These are phyloP conservation scores for Molossus alvarezi DNA, from an alignment of 2,797 vertebrate genomes.

Conservation along the genomic window DNA sequence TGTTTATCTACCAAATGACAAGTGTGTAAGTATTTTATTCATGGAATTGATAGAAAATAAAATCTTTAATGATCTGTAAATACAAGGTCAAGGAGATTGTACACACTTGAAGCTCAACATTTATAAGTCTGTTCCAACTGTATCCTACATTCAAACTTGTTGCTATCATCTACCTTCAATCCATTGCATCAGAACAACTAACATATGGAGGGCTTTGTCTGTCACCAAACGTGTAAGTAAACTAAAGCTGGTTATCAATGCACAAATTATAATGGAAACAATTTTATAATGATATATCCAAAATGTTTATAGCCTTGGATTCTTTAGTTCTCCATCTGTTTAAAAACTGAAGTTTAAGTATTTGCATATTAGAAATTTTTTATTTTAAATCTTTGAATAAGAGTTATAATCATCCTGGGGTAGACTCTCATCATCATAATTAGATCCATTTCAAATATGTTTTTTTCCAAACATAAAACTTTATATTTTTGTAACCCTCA, in stretches of 20 bases:
- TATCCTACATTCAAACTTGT: not conserved
- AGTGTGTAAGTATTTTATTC: not conserved
- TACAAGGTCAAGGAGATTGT: not conserved
- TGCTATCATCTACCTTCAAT: not conserved
- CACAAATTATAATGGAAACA: not conserved
- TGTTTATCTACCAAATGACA: not conserved
- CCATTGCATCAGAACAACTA: not conserved
- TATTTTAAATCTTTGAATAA: constrained; percentile 33
- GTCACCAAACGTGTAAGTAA: not conserved
- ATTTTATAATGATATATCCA: not conserved
- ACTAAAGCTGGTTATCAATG: not conserved
- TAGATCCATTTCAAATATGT: not conserved
- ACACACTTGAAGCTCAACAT: not conserved
- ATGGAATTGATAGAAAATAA: not conserved
- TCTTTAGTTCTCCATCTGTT: not conserved
- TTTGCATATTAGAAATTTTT: not conserved
- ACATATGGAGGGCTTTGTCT: not conserved
- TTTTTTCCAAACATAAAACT: constrained; percentile 51
- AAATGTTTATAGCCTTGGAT: not conserved
- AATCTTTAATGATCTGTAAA: not conserved
- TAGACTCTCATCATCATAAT: not conserved
- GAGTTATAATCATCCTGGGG: not conserved
- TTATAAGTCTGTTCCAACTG: not conserved
- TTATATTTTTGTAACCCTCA: not conserved
- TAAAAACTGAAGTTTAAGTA: not conserved